phyloP scores from a whole-genome alignment of 2,888 invertebrate species.

The Drosophila phalerata region DNA sequence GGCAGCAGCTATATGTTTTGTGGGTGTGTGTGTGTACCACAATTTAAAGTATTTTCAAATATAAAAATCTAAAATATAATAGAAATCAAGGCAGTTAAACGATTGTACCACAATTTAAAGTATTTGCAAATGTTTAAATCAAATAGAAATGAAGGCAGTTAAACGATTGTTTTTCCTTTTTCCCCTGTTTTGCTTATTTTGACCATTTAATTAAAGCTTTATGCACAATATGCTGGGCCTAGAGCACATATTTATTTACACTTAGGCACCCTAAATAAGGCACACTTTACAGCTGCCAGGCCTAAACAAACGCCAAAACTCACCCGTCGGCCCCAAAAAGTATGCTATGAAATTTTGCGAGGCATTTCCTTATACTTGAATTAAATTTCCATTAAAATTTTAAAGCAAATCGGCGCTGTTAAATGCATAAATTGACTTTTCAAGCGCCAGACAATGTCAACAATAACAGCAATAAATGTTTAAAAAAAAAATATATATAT shows the following conservation, averaged over 20 bases:
- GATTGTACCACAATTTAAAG: conserved; percentile 1
- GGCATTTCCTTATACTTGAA: conserved; percentile 3
- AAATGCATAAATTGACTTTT: conserved; percentile 1
- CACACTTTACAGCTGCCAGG: conserved; percentile 14
- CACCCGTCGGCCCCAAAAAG: conserved; percentile 19
- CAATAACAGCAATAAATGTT: background rate
- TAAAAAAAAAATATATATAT: background rate
- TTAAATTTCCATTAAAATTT: conserved; percentile 21
- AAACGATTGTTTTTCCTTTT: background rate
- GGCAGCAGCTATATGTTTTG: conserved; percentile 19
- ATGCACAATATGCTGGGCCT: conserved; percentile 15
- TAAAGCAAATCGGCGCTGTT: background rate
- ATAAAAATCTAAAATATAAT: background rate
- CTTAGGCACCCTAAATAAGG: conserved; percentile 5
- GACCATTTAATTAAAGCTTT: conserved; percentile 3
- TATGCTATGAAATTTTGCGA: conserved; percentile 33
- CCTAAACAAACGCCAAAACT: conserved; percentile 18
- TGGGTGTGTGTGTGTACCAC: conserved; percentile 15
- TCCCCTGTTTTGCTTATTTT: background rate
- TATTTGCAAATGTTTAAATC: conserved; percentile 8
- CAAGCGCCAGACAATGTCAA: background rate
- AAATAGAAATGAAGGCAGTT: background rate
- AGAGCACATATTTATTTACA: conserved; percentile 21
- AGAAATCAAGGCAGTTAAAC: background rate
- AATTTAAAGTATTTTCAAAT: conserved; percentile 10